Conservation (phyloP, 2,888 invertebrate species). For the Eutolmus rufibarbis region DNA sequence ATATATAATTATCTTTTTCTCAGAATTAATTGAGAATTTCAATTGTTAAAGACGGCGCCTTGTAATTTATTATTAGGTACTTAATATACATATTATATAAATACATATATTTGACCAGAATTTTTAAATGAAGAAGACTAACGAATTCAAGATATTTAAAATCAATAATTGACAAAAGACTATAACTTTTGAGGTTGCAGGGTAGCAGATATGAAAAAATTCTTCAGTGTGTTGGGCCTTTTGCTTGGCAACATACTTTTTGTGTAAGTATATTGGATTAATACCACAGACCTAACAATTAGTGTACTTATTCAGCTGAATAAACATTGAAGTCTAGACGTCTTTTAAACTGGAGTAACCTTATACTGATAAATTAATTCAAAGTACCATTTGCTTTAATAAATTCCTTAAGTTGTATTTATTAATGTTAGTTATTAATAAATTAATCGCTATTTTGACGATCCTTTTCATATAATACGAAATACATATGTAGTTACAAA, state of each 20-base stretch:
- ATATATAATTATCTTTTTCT: not conserved
- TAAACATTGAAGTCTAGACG: not conserved
- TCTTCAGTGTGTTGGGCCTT: too few relatives aligned
- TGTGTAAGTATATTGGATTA: not conserved
- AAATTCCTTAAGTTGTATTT: not conserved
- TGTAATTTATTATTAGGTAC: too few relatives aligned
- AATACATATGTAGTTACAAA: too few relatives aligned
- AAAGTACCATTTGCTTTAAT: not conserved
- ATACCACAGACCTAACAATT: not conserved
- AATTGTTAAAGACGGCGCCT: not conserved
- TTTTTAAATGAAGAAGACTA: too few relatives aligned
- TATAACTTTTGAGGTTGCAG: not conserved
- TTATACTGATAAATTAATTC: not conserved
- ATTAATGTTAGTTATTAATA: too few relatives aligned
- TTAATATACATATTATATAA: too few relatives aligned
- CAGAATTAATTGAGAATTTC: not conserved
- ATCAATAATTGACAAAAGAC: too few relatives aligned
- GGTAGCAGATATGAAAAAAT: not conserved
- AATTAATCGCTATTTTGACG: too few relatives aligned
- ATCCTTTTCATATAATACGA: too few relatives aligned
- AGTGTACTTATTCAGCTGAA: not conserved
- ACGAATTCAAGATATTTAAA: too few relatives aligned
- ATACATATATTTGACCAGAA: too few relatives aligned
- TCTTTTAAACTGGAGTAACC: not conserved
- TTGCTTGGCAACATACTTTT: not conserved